Evolutionary conservation across 2,113 vertebrate species (phyloP).

Genomic region (Physeter macrocephalus): DNA sequence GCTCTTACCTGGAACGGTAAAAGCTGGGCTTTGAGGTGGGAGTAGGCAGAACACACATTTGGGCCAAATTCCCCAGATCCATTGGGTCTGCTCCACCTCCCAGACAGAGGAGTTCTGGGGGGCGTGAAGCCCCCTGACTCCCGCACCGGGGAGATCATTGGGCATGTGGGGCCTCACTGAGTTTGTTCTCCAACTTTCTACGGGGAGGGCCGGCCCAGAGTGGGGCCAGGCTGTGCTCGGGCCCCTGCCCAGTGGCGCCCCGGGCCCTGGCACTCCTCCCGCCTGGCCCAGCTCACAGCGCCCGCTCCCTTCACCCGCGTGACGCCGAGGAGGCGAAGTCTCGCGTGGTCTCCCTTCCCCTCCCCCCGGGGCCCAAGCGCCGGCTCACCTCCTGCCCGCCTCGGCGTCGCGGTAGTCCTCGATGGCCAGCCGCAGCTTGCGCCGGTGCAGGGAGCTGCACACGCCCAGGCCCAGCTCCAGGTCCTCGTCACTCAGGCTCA

Average conservation of each 20-base stretch:
- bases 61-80: not conserved
- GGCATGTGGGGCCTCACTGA: not conserved
- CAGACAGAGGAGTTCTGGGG: not conserved
- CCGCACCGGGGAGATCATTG: fast-evolving
- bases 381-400: conserved; percentile 83
- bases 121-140: fast-evolving
- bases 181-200: not conserved
- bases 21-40: not conserved
- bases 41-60: no score
- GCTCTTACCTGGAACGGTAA: not conserved
- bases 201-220: not conserved
- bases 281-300: fast-evolving
- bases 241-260: not conserved
- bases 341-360: fast-evolving
- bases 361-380: fast-evolving
- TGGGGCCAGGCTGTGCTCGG: no score
- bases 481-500: conserved; percentile 88
- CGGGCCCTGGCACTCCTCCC: not conserved
- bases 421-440: conserved; percentile 89
- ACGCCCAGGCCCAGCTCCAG: conserved; percentile 87
- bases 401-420: conserved; percentile 91
- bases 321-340: not conserved
- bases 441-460: conserved; percentile 87
- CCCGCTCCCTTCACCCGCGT: fast-evolving
- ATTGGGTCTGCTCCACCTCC: fast-evolving